phyloP scores from a whole-genome alignment of 1,140 invertebrate species.

The Gryllus bimaculatus region DNA sequence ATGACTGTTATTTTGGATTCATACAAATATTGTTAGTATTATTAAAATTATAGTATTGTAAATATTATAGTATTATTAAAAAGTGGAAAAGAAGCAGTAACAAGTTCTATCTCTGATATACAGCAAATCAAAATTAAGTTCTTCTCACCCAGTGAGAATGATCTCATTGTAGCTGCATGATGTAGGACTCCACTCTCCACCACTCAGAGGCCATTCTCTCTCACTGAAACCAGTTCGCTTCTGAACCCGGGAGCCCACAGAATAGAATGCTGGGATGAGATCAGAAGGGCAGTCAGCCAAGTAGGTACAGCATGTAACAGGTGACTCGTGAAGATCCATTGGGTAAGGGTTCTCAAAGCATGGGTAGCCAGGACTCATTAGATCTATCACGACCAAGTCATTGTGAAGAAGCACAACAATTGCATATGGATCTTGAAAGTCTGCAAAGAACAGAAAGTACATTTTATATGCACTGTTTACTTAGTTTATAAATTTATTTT shows the following conservation, averaged over 20 bases:
- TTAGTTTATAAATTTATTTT: too few species aligned
- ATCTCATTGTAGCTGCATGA: constrained; percentile 95
- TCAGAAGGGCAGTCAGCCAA: constrained; percentile 95
- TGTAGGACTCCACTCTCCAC: constrained; percentile 88
- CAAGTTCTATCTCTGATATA: too few species aligned
- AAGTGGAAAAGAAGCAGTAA: too few species aligned
- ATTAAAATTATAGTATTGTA: too few species aligned
- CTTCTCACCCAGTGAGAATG: constrained; percentile 78
- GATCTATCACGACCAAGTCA: constrained; percentile 96
- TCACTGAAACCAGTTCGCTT: constrained; percentile 85
- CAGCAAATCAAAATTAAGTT: too few species aligned
- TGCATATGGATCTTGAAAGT: constrained; percentile 93
- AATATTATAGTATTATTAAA: too few species aligned
- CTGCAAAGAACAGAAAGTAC: constrained; percentile 43
- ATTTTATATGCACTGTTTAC: neutral
- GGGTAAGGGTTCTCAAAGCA: constrained; percentile 99
- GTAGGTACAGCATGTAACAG: constrained; percentile 92
- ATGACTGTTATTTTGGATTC: too few species aligned
- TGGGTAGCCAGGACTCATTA: constrained; percentile 88
- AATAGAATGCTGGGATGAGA: constrained; percentile 88
- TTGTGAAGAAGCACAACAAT: constrained; percentile 95
- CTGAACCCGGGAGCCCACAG: constrained; percentile 63
- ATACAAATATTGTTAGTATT: too few species aligned
- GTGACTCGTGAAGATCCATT: constrained; percentile 97
- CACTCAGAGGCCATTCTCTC: constrained; percentile 89